Conservation (phyloP, 2,888 invertebrate genomes). For the Arrhopalites spinosus region DNA sequence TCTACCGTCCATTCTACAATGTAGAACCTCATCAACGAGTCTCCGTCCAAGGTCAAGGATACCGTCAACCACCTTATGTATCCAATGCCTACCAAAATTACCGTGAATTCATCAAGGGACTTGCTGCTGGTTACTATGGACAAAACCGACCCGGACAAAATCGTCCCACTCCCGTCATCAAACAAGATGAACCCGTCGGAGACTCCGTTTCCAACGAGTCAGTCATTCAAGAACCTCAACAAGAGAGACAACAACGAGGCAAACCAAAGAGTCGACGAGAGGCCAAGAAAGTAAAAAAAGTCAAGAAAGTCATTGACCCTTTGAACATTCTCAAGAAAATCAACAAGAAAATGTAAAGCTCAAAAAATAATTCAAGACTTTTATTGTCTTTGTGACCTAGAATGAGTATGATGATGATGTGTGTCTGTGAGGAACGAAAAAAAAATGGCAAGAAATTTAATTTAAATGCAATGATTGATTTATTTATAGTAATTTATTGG, state of each 20-base stretch:
- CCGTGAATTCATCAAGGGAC: conserved; percentile 8
- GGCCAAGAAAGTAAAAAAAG: conserved; percentile 27
- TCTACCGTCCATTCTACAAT: conserved; percentile 34
- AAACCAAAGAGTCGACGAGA: conserved; percentile 15
- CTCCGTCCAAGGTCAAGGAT: conserved; percentile 8
- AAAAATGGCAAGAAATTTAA: background rate
- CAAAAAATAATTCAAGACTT: background rate
- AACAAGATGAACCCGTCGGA: conserved; percentile 27
- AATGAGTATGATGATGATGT: background rate
- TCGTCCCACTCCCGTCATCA: conserved; percentile 30
- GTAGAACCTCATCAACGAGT: conserved; percentile 24
- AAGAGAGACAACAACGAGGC: background rate
- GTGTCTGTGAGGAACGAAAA: background rate
- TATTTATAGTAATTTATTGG: background rate
- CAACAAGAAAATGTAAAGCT: conserved; percentile 4
- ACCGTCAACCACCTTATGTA: background rate
- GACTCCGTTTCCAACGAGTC: conserved; percentile 5
- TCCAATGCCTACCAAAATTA: conserved; percentile 14
- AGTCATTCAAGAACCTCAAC: background rate
- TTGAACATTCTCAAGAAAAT: conserved; percentile 22
- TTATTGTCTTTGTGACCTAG: background rate
- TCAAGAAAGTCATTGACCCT: conserved; percentile 18
- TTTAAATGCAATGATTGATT: background rate
- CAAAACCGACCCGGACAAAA: conserved; percentile 9
- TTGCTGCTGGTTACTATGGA: conserved; percentile 15